These are phyloP conservation scores for Mimas tiliae DNA, from an alignment of 2,888 invertebrate species.

Conservation along the genomic window DNA sequence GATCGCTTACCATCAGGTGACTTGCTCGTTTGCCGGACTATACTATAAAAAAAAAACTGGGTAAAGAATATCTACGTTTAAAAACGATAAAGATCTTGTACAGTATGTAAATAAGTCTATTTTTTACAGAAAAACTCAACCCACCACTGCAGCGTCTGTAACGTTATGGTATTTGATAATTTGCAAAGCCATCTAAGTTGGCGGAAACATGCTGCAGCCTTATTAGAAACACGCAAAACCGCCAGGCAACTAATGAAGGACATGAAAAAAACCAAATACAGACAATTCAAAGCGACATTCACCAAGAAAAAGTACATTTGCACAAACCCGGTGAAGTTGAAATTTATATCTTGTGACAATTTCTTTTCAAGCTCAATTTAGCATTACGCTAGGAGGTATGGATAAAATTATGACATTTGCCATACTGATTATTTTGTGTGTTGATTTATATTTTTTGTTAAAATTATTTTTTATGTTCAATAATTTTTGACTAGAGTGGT, in stretches of 20 bases:
- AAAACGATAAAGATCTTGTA: too few species aligned
- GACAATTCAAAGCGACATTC: neutral
- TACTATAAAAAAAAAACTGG: too few species aligned
- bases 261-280: neutral
- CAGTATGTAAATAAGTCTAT: neutral
- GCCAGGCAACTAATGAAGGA: neutral
- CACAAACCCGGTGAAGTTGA: neutral
- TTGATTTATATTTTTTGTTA: too few species aligned
- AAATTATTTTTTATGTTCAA: too few species aligned
- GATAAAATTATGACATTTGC: neutral
- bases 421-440: neutral
- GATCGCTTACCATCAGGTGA: too few species aligned
- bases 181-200: neutral
- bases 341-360: neutral
- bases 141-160: slow-evolving; percentile 4
- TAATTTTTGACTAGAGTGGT: too few species aligned
- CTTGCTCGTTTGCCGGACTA: too few species aligned
- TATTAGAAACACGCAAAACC: neutral
- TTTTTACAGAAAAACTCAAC: slow-evolving; percentile 14
- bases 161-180: neutral
- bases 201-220: neutral
- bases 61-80: too few species aligned
- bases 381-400: neutral
- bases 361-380: neutral
- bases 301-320: neutral